These are phyloP conservation scores for Sebastes nivosus DNA, from an alignment of 2,797 vertebrate genomes.

Conservation along the genomic window DNA sequence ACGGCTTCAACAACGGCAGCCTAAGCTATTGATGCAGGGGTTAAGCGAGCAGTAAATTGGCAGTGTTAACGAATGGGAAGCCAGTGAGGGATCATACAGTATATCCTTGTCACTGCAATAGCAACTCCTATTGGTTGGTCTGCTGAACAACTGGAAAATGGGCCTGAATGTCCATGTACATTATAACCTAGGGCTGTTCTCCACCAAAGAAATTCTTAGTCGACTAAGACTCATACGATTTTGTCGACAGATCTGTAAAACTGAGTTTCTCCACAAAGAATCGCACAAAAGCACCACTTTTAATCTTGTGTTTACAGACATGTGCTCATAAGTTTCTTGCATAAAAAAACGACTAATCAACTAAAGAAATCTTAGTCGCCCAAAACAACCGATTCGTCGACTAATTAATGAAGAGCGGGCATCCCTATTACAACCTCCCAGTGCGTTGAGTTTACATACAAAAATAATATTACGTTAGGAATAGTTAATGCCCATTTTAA, in stretches of 20 bases:
- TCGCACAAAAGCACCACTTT: not conserved
- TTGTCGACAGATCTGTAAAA: not conserved
- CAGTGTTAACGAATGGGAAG: not conserved
- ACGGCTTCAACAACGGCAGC: not conserved
- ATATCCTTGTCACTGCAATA: not conserved
- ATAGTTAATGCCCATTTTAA: not conserved
- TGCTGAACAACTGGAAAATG: not conserved
- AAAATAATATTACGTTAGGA: not conserved
- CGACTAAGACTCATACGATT: accelerated
- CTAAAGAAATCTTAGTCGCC: not conserved
- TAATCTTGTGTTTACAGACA: too few relatives aligned
- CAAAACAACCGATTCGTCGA: not conserved
- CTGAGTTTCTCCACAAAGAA: not conserved
- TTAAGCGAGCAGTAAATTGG: not conserved
- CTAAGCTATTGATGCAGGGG: not conserved
- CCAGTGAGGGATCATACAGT: not conserved
- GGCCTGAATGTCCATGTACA: not conserved
- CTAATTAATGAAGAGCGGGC: not conserved
- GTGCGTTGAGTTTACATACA: not conserved
- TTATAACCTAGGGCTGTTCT: not conserved
- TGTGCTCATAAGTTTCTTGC: too few relatives aligned
- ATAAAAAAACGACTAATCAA: not conserved
- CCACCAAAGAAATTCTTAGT: not conserved
- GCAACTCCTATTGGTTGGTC: not conserved
- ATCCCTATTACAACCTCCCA: not conserved